Conservation (phyloP, 2,888 invertebrate species). For the Suillia variegata region DNA sequence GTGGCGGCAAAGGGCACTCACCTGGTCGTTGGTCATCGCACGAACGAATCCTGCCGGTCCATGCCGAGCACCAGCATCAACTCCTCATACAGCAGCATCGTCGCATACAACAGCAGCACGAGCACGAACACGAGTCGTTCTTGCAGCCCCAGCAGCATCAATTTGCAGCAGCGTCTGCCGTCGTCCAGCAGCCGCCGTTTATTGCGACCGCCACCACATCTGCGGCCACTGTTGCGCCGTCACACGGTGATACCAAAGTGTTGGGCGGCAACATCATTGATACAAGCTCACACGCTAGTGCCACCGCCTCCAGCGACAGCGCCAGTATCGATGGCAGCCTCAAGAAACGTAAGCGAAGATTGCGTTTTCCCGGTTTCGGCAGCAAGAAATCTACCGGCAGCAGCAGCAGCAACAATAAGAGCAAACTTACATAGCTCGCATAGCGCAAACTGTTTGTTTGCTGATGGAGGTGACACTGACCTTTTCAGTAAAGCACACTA, state of each 20-base stretch:
- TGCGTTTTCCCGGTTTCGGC: conserved; percentile 39
- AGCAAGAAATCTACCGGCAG: conserved; percentile 16
- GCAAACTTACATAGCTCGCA: conserved; percentile 24
- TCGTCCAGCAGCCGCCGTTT: conserved; percentile 22
- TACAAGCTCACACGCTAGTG: conserved; percentile 9
- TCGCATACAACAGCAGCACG: conserved; percentile 26
- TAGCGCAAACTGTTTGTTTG: conserved; percentile 13
- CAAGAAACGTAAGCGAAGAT: conserved; percentile 37
- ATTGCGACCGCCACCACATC: conserved; percentile 34
- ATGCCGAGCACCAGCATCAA: conserved; percentile 26
- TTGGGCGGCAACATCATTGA: conserved; percentile 20
- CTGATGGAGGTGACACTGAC: neutral
- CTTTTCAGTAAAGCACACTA: too few relatives aligned
- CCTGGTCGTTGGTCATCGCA: conserved; percentile 30
- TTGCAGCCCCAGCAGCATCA: conserved; percentile 6
- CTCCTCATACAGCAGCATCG: conserved; percentile 7
- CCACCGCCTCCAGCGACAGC: conserved; percentile 13
- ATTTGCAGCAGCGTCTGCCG: neutral
- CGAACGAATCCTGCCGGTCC: conserved; percentile 31
- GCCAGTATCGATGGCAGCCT: conserved; percentile 23
- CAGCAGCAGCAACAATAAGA: conserved; percentile 15
- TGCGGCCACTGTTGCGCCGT: conserved; percentile 32
- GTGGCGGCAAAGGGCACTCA: conserved; percentile 28
- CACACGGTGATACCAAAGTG: conserved; percentile 38
- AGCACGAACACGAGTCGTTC: conserved; percentile 16